A percentile compares a stretch with the other conserved stretches of the same genome.
Conservation (phyloP, 2,888 invertebrate species). For the Oasisia sp. region DNA sequence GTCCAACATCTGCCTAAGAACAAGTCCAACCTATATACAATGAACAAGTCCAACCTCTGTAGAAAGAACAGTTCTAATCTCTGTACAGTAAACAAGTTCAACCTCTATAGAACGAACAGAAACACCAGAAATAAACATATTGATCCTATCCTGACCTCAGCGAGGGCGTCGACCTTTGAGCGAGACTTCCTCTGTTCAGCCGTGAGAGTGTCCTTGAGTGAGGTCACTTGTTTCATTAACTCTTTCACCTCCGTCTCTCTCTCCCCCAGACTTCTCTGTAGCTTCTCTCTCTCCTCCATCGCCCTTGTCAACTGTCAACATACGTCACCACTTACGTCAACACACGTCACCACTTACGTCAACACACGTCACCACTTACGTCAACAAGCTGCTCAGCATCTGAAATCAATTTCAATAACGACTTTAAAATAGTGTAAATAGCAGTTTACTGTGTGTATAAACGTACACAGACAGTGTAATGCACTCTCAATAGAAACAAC, state of each 20-base stretch:
- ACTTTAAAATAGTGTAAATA: background rate
- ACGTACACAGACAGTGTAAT: no score
- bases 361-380: background rate
- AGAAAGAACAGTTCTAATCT: no score
- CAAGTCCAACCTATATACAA: background rate
- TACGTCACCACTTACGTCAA: background rate
- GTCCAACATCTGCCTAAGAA: background rate
- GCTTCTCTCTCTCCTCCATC: conserved; percentile 51
- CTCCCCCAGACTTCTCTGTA: conserved; percentile 48
- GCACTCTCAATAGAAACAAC: no score
- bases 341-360: background rate
- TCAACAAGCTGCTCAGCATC: background rate
- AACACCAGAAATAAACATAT: no score
- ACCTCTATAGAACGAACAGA: no score
- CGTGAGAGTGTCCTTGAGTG: conserved; percentile 52
- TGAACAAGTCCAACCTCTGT: background rate
- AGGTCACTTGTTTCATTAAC: conserved; percentile 54
- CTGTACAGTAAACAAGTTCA: background rate
- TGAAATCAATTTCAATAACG: background rate
- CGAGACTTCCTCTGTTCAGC: conserved; percentile 50
- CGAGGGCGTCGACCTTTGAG: conserved; percentile 52
- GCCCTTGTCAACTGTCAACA: conserved; percentile 44
- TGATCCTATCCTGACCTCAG: conserved; percentile 47
- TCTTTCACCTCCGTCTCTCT: conserved; percentile 57
- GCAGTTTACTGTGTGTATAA: background rate